phyloP scores from a whole-genome alignment of 2,113 vertebrate species.

The Onychostruthus taczanowskii region DNA sequence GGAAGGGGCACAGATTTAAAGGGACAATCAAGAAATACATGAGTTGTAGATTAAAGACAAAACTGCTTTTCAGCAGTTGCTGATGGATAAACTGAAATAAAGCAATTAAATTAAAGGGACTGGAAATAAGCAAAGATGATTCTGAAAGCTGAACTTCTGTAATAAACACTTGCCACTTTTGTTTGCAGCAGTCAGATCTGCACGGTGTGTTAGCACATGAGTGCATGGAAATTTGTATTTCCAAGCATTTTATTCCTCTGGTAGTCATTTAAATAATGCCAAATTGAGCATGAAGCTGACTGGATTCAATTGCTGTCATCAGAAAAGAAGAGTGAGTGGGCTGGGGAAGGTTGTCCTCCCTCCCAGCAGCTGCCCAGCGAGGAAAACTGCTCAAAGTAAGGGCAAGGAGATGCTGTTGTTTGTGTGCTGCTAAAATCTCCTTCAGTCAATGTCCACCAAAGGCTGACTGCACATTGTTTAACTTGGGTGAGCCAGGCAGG shows the following conservation, averaged over 20 bases:
- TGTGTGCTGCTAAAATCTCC: not conserved
- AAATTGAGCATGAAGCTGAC: slow-evolving; percentile 51
- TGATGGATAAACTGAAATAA: not conserved
- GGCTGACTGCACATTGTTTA: not conserved
- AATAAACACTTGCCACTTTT: slow-evolving; percentile 29
- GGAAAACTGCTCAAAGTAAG: not conserved
- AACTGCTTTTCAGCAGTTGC: not conserved
- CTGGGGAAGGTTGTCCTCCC: not conserved
- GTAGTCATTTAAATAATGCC: slow-evolving; percentile 31
- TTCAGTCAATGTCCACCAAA: not conserved
- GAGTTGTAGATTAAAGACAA: not conserved
- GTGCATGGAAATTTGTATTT: not conserved
- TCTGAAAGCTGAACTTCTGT: not conserved
- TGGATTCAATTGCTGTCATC: slow-evolving; percentile 2
- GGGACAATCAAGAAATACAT: not conserved
- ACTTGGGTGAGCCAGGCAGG: not conserved
- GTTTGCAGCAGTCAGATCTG: not conserved
- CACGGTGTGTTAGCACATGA: not conserved
- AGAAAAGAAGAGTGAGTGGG: not conserved
- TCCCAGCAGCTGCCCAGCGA: not conserved
- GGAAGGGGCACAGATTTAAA: not conserved
- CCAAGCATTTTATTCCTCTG: slow-evolving; percentile 20
- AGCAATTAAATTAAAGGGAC: not conserved
- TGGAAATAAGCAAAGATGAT: not conserved
- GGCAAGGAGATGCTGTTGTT: not conserved